These are phyloP conservation scores for Cheilosia impressa DNA, from an alignment of 2,888 invertebrate species.

Conservation along the genomic window DNA sequence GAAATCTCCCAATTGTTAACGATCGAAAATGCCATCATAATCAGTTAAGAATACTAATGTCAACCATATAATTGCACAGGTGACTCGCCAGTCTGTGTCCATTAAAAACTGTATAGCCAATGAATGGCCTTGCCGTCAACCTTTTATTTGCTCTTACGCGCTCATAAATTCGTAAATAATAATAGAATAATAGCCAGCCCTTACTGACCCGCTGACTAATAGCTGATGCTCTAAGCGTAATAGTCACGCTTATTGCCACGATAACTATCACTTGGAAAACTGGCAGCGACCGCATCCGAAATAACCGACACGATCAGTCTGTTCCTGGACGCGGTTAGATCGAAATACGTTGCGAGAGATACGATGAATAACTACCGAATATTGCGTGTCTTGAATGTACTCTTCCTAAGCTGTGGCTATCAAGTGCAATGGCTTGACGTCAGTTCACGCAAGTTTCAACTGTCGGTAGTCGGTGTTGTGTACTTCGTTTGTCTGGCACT, in stretches of 20 bases:
- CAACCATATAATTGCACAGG: too few relatives aligned
- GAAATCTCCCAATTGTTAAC: too few relatives aligned
- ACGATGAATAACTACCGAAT: slow-evolving; percentile 77
- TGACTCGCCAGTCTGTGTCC: too few relatives aligned
- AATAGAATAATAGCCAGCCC: neutral
- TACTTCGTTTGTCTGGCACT: slow-evolving; percentile 74
- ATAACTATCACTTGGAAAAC: slow-evolving; percentile 39
- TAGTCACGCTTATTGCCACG: slow-evolving; percentile 61
- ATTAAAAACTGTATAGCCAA: too few relatives aligned
- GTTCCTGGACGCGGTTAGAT: slow-evolving; percentile 21
- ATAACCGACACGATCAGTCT: slow-evolving; percentile 43
- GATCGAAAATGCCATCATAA: too few relatives aligned
- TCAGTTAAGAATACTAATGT: too few relatives aligned
- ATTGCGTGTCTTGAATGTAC: slow-evolving; percentile 76
- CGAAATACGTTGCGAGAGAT: neutral
- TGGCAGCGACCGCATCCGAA: slow-evolving; percentile 17
- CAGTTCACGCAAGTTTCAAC: slow-evolving; percentile 70
- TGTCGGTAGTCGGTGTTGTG: slow-evolving; percentile 72
- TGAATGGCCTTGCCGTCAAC: neutral
- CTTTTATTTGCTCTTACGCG: slow-evolving; percentile 9
- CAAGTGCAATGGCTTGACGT: slow-evolving; percentile 76
- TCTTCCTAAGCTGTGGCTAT: slow-evolving; percentile 76
- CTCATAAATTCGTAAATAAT: slow-evolving; percentile 19
- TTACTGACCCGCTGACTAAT: slow-evolving; percentile 21
- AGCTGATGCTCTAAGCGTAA: slow-evolving; percentile 21